Base-by-base conservation (phyloP, 2,797 vertebrate genomes). In the Danio kyathit region DNA sequence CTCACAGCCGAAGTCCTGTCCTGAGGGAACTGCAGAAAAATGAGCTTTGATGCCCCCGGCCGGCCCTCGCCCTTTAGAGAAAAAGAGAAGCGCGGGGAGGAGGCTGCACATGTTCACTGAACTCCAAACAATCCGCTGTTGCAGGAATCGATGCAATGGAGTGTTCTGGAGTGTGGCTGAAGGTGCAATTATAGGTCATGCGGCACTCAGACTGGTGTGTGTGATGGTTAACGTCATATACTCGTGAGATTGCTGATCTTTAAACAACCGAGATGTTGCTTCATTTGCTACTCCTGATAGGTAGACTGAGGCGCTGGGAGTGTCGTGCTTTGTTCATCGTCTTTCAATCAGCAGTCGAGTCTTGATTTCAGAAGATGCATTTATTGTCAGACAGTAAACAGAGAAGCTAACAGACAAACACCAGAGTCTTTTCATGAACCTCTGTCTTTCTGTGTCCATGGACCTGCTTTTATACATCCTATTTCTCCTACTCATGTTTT, bases 11-110 rank as follows among this genome's bases (percentile, higher is more conserved):
- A 70, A 85, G 80, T 52, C 74, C n/a, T 6, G 67, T 84, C 83
- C 70, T 61, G 46, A 63, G 84, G 84, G 84, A 84, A 13, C 38
- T 12, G 14, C 79, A 82, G 83, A 82, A 87, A 86, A 86, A 88
- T 87, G 54, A 86, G 86, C 86, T 83, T 63, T 81, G 84, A 86
- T 76, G 75, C 84, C 84, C 72, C 17, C 21, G 66, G 52, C 65
- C 43, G 19, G 49, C 80, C 79, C 80, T 61, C 56, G 16, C 76
- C 40, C 81, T 71, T 79, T 44, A 49, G 57, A 59, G 61, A 60
- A 51, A 73, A 57, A 82, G 64, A 74, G 43, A 71, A 49, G 40
- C 29, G 21, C 29, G 21, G 52, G 40, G 56, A 65, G 57, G 54
- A 70, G 49, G 71, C 38, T 19, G 54, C 74, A 73, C 81, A 73